These are phyloP conservation scores for Acanthurus leucopareius DNA, from an alignment of 2,797 vertebrate genomes.

Conservation along the genomic window DNA sequence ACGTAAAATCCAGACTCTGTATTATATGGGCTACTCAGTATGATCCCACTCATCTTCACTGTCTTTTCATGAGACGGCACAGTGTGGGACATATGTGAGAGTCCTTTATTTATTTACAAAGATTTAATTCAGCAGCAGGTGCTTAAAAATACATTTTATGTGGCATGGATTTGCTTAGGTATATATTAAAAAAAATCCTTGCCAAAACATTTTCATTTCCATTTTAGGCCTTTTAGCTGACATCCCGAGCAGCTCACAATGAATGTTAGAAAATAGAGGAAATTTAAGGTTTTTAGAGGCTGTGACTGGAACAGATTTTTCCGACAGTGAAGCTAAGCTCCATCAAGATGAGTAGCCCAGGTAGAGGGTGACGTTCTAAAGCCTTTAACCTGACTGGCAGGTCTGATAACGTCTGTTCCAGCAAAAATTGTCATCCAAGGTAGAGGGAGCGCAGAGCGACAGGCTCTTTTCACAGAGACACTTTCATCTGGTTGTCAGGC, in stretches of 20 bases:
- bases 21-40: slow-evolving; percentile 54
- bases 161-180: slow-evolving; percentile 42
- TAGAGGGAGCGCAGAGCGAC: slow-evolving; percentile 34
- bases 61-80: neutral
- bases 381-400: slow-evolving; percentile 61
- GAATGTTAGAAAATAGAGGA: slow-evolving; percentile 31
- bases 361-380: slow-evolving; percentile 39
- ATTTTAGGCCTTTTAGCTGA: slow-evolving; percentile 41
- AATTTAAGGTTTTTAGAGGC: slow-evolving; percentile 32
- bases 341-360: slow-evolving; percentile 61
- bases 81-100: slow-evolving; percentile 3
- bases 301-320: slow-evolving; percentile 54
- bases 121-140: slow-evolving; percentile 56
- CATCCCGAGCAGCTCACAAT: slow-evolving; percentile 25
- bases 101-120: slow-evolving; percentile 61
- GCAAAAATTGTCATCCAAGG: slow-evolving; percentile 38
- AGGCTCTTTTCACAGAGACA: slow-evolving; percentile 44
- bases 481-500: slow-evolving; percentile 60
- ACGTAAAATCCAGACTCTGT: slow-evolving; percentile 43
- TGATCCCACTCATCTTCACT: slow-evolving; percentile 48
- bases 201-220: slow-evolving; percentile 30
- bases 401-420: slow-evolving; percentile 60
- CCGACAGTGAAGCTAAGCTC: slow-evolving; percentile 68
- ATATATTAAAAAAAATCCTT: slow-evolving; percentile 26
- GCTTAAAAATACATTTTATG: slow-evolving; percentile 63